Base-by-base conservation (phyloP, 2,888 invertebrate genomes). In the Drosophila pullipes region DNA sequence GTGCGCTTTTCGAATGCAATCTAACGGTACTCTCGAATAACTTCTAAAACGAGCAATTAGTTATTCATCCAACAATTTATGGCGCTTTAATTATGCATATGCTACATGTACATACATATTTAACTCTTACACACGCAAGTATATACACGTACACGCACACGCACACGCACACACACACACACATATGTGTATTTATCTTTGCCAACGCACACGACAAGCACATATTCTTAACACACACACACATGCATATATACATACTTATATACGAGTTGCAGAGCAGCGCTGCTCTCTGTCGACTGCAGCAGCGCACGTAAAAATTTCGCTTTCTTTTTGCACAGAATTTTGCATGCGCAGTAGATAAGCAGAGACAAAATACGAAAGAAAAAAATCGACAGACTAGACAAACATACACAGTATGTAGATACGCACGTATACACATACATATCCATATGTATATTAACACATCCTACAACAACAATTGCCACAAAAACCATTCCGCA, bases 291-390 rank as follows among this genome's bases (percentile, higher is more conserved):
- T 49, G 52, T 33, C 35, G 53, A 60, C 62, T 67, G 72, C 72
- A 81, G 60, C 69, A 47, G 25, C 37, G 16, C 22, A 58, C 80
- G 79, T 80, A 78, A 83, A 85, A 84, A 70, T 91, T 89, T 89
- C 89, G 89, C 89, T 89, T 89, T 89, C 91, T 88, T 91, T 89
- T 91, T 91, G 84, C 89, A 80, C 82, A 89, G 60, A 37, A 88
- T 90, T 91, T 91, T 89, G 83, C 84, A 84, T 91, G 91, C 89
- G 91, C 89, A 91, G 83, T 83, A 86, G 89, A 67, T 74, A 81
- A 77, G 59, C 86, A 69, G 72, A 69, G 66, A 55, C 53, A 61
- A 78, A 60, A 67, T 18, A 71, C 44, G 59, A 62, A 59, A 58
- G 47, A 74, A 63, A 69, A 37, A 68, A 47, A 22, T 57, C 50